Evolutionary conservation across 1,140 invertebrate genomes (phyloP), one percentile per base, ranked within the genome.

Genomic region (Neodiprion fabricii): DNA sequence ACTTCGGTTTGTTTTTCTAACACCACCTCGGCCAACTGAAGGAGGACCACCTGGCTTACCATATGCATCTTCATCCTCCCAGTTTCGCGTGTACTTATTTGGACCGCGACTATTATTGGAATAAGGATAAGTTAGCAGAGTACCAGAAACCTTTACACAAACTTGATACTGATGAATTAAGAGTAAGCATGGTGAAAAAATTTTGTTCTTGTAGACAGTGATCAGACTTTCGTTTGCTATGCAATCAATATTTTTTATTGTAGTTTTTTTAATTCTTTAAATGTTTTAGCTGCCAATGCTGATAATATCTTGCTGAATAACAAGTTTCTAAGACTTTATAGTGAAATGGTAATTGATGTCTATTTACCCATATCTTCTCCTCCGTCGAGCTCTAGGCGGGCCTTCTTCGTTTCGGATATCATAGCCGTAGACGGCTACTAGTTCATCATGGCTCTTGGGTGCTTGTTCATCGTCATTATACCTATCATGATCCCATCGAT

Each of bases 361-460:
- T 14, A 82, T 81, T 89, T 87, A 96, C 94, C 95, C 95, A 86
- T 97, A 97, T 88, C 95, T 89, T 78, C 95, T 89, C 75, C 95
- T 92, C 79, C 96, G 92, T 70, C 96, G 89, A 0, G 96, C 95
- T 80, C 96, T 91, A 10, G 96, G 96, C 17, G 96, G 94, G 0
- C 95, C 95, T 84, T 98, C 96, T 87, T 97, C 95, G 79, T 94
- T 95, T 70, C 97, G 89, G 72, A 99, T 99, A 83, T 99, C 97
- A 88, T 98, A 99, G 5, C 97, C 97, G 86, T 99, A 99, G 61
- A 95, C 91, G 1, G 94, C 91, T 68, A 98, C 92, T 8, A 99
- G 84, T 89, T 99, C 97, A 48, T 96, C 92, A 9, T 93, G 91
- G 28, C 93, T 93, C 87, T 99, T 99, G 4, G 97, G 97, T 70